Base-by-base conservation (phyloP, 30 jellyfish, hydroid and myxozoan species). In the Nemopilema nomurai region DNA sequence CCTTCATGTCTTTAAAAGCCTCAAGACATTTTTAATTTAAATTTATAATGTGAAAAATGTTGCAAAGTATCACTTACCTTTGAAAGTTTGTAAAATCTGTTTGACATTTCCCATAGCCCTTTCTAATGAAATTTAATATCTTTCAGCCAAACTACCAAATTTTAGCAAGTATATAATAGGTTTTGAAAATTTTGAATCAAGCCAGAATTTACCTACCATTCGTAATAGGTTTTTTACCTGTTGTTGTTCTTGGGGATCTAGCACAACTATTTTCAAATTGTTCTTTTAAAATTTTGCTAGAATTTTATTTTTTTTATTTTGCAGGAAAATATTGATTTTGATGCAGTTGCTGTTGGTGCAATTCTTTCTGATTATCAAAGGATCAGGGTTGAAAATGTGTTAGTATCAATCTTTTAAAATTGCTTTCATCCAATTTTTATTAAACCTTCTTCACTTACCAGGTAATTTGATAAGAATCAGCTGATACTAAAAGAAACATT, bases 261-360 rank as follows among this genome's bases (percentile, higher is more conserved):
- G n/a, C n/a, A n/a, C n/a, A n/a, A n/a, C n/a, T 41, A 41, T 13
- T 41, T 6, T 41, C 57, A 41, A 13, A 6, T 3, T 6, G 57
- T 13, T 41, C 6, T 41, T 41, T 41, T 41, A 3, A 41, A 3
- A 13, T 41, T 41, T 41, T 6, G 13, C 13, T 41, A 41, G n/a
- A n/a, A n/a, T n/a, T n/a, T n/a, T n/a, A n/a, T n/a, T n/a, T 32
- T 21, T 67, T 66, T 16, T 80, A 73, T 31, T 31, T 71, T 79
- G 51, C 82, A 93, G 97, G 85, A 80, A 41, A 76, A 81, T 20
- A 80, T 90, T 19, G 68, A 70, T 4, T 81, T 79, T 86, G 97
- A 90, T 65, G 99, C 91, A 29, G 99, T 95, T 27, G 70, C 97
- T 49, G 91, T 90, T 33, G 99, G 99, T 16, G 99, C 99, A 0